These are phyloP conservation scores for Hippopotamus amphibius DNA, from an alignment of 2,113 vertebrate species.

Conservation along the genomic window DNA sequence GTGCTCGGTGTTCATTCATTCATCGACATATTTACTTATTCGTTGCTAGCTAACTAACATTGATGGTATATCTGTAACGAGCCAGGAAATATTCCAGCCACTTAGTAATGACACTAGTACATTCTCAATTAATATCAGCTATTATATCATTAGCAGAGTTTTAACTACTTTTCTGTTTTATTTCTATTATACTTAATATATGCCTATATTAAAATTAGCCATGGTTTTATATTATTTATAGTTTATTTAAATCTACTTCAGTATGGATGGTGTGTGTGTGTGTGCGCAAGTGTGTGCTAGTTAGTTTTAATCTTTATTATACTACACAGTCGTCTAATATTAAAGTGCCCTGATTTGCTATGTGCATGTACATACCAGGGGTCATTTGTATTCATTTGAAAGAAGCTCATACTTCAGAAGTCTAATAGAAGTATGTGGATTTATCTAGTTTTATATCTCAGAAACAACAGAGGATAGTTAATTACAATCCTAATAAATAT, in stretches of 20 bases:
- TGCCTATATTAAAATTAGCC: not conserved
- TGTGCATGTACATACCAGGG: too few relatives aligned
- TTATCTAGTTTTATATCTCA: not conserved
- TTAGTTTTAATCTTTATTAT: not conserved
- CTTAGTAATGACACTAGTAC: not conserved
- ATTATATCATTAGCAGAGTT: not conserved
- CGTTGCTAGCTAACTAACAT: not conserved
- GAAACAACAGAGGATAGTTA: not conserved
- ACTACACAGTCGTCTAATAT: not conserved
- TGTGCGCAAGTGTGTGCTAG: not conserved
- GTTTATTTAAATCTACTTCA: not conserved
- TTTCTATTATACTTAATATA: not conserved
- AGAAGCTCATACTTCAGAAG: not conserved
- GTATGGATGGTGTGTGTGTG: not conserved
- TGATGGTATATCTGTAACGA: not conserved
- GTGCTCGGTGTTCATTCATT: not conserved
- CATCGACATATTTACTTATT: not conserved
- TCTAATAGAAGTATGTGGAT: not conserved
- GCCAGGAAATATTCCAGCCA: not conserved
- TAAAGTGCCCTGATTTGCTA: not conserved
- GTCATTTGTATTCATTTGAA: not conserved
- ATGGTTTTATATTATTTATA: not conserved
- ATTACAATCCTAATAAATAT: not conserved
- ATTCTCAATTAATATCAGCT: conserved; percentile 4
- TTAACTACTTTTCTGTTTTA: not conserved